These are phyloP conservation scores for Etheostoma cragini DNA, from an alignment of 2,113 vertebrate genomes.

Conservation along the genomic window DNA sequence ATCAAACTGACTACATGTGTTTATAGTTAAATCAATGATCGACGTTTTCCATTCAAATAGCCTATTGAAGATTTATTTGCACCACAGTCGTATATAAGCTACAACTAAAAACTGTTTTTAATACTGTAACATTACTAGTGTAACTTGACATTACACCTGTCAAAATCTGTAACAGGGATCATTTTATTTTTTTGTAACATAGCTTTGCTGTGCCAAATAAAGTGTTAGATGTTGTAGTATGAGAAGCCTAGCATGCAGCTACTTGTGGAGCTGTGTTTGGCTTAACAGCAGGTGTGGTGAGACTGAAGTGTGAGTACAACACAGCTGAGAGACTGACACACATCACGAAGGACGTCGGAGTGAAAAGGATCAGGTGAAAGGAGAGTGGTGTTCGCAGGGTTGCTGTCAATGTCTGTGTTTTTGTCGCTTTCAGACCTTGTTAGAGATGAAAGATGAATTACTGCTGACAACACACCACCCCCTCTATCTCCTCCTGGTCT, in stretches of 20 bases:
- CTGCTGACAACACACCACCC: conserved; percentile 70
- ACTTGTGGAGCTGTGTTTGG: conserved; percentile 23
- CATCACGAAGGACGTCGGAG: conserved; percentile 44
- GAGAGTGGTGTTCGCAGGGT: conserved; percentile 68
- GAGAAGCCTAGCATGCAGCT: not conserved
- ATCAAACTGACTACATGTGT: conserved; percentile 62
- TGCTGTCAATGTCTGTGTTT: conserved; percentile 79
- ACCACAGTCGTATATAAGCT: not conserved
- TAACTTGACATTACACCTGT: not conserved
- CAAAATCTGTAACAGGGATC: not conserved
- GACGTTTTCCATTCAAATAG: conserved; percentile 11
- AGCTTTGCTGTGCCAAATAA: not conserved
- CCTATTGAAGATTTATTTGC: conserved; percentile 13
- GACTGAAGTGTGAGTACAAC: conserved; percentile 25
- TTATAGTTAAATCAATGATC: conserved; percentile 55
- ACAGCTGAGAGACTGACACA: conserved; percentile 56
- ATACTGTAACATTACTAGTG: not conserved
- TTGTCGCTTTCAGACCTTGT: conserved; percentile 84
- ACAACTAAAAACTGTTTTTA: not conserved
- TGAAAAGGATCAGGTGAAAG: conserved; percentile 62
- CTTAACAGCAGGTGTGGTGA: conserved; percentile 43
- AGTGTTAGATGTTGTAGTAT: conserved; percentile 1
- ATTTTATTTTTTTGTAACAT: not conserved
- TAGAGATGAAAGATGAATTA: conserved; percentile 82
- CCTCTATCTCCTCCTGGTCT: conserved; percentile 22